Evolutionary conservation across 2,113 vertebrate species (phyloP).

Genomic region (Geococcyx californianus): DNA sequence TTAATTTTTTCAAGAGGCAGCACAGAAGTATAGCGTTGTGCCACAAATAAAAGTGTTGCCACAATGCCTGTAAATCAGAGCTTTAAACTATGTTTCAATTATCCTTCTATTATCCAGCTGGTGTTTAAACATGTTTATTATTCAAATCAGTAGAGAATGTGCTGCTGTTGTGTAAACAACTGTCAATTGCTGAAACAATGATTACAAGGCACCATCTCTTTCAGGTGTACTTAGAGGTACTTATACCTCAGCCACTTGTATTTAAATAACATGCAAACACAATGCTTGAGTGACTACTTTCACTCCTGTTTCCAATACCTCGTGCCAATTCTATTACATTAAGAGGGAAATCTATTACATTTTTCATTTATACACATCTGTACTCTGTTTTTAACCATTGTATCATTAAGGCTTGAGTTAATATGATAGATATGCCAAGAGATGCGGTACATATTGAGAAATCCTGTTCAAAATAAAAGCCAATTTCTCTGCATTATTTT

Average conservation of each 20-base stretch:
- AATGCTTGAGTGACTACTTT: constrained; percentile 83
- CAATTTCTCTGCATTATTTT: constrained; percentile 78
- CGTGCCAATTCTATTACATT: constrained; percentile 83
- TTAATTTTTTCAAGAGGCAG: constrained; percentile 68
- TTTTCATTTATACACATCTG: constrained; percentile 83
- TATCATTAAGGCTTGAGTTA: constrained; percentile 79
- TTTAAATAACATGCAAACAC: constrained; percentile 85
- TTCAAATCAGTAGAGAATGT: constrained; percentile 85
- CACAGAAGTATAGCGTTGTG: constrained; percentile 78
- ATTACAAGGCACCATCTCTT: constrained; percentile 84
- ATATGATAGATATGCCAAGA: constrained; percentile 78
- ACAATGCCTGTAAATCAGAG: constrained; percentile 84
- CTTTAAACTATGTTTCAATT: constrained; percentile 88
- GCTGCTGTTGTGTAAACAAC: constrained; percentile 88
- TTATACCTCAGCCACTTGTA: constrained; percentile 82
- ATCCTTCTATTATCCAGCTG: constrained; percentile 86
- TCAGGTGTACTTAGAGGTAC: constrained; percentile 85
- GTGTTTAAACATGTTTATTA: constrained; percentile 88
- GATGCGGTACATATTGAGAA: constrained; percentile 69
- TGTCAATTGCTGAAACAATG: constrained; percentile 88
- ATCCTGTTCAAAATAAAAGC: constrained; percentile 76
- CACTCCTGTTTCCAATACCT: constrained; percentile 72
- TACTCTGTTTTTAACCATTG: constrained; percentile 82
- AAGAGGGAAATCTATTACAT: constrained; percentile 85
- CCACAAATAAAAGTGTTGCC: constrained; percentile 78